phyloP scores from a whole-genome alignment of 2,797 vertebrate genomes.

The Furcifer pardalis region DNA sequence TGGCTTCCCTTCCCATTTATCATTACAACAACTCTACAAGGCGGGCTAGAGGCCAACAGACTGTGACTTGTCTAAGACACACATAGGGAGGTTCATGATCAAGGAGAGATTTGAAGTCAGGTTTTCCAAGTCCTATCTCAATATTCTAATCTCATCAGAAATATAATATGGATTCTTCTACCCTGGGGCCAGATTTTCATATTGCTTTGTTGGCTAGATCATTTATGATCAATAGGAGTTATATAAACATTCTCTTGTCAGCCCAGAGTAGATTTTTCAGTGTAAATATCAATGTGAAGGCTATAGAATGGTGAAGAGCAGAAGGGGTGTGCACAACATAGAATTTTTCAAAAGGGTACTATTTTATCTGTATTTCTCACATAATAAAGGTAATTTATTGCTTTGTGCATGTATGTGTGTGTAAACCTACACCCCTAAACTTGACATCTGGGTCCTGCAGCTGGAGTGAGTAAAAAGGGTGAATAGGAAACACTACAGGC shows the following conservation, averaged over 20 bases:
- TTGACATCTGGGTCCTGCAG: constrained; percentile 80
- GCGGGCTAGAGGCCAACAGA: too few relatives aligned
- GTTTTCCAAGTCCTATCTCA: too few relatives aligned
- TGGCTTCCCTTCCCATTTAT: too few relatives aligned
- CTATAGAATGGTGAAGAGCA: constrained; percentile 48
- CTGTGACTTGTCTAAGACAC: too few relatives aligned
- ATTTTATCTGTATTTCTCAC: not conserved
- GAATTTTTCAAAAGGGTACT: constrained; percentile 32
- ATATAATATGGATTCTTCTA: not conserved
- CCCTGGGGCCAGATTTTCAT: not conserved
- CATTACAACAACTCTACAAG: too few relatives aligned
- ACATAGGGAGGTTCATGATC: too few relatives aligned
- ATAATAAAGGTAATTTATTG: constrained; percentile 61
- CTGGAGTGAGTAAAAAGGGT: constrained; percentile 74
- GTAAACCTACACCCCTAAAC: constrained; percentile 66
- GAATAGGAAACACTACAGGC: constrained; percentile 73
- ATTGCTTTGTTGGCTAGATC: not conserved
- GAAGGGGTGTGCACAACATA: constrained; percentile 39
- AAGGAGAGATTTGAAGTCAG: too few relatives aligned
- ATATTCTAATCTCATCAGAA: not conserved
- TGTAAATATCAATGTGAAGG: constrained; percentile 45
- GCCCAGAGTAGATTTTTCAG: constrained; percentile 64
- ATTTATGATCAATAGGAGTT: too few relatives aligned
- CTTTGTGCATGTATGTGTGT: constrained; percentile 32
- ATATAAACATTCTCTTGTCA: too few relatives aligned